Conservation (phyloP, 2,888 invertebrate species). For the Heterodera filipjevi region DNA sequence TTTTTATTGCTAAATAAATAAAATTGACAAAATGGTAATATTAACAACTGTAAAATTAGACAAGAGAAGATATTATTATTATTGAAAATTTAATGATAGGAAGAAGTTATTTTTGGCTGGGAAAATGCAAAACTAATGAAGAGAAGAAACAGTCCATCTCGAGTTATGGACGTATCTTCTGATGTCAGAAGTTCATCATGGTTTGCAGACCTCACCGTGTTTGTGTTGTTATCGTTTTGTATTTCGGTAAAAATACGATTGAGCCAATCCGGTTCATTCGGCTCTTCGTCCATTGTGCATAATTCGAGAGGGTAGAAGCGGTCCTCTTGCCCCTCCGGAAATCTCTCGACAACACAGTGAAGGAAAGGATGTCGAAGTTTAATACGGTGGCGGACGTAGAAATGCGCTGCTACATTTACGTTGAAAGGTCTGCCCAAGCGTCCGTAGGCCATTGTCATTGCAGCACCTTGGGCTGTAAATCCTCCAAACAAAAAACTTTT, state of each 20-base stretch:
- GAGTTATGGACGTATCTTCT: background rate
- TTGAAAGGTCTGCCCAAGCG: background rate
- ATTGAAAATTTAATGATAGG: no score
- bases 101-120: no score
- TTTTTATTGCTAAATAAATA: background rate
- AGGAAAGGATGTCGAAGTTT: background rate
- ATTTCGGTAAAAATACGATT: background rate
- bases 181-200: no score
- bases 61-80: no score
- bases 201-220: no score
- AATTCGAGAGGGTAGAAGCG: background rate
- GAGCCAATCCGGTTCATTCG: background rate
- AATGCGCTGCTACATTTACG: slow-evolving; percentile 8
- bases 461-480: background rate
- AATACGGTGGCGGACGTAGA: slow-evolving; percentile 10
- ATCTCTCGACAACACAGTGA: background rate
- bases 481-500: slow-evolving; percentile 16
- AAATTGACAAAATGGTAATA: no score
- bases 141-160: background rate
- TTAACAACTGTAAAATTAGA: no score
- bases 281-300: background rate
- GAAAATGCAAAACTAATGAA: background rate
- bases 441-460: background rate
- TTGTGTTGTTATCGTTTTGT: background rate
- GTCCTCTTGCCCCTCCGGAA: background rate